Evolutionary conservation across 2,113 vertebrate species (phyloP).

Genomic region (Laticauda laticaudata): DNA sequence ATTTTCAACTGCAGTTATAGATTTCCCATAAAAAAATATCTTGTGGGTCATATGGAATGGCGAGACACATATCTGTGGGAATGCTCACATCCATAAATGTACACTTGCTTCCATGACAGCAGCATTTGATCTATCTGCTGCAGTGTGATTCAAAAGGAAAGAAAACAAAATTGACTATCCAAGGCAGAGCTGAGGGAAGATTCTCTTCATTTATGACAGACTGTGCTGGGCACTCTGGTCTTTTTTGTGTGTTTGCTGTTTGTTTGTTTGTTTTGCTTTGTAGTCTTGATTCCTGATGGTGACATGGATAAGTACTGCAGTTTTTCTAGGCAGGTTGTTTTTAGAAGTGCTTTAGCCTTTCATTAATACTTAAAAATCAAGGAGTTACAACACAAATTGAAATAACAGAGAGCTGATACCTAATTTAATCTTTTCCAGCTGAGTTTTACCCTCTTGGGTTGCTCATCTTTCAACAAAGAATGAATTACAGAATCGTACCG

Average conservation of each 20-base stretch:
- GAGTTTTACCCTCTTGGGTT: constrained; percentile 54
- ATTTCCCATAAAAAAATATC: constrained; percentile 25
- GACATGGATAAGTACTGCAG: not conserved
- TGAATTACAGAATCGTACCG: constrained; percentile 33
- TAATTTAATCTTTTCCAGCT: constrained; percentile 65
- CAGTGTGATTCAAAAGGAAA: not conserved
- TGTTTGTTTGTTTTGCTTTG: not conserved
- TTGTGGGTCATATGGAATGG: not conserved
- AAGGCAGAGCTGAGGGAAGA: constrained; percentile 45
- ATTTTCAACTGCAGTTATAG: constrained; percentile 27
- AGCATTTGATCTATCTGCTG: not conserved
- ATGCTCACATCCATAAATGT: not conserved
- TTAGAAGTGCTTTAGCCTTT: constrained; percentile 44
- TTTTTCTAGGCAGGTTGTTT: not conserved
- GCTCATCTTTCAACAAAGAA: constrained; percentile 58
- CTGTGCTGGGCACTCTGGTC: constrained; percentile 52
- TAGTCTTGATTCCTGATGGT: not conserved
- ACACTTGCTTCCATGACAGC: not conserved
- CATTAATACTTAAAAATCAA: constrained; percentile 60
- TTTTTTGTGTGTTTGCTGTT: not conserved
- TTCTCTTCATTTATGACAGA: constrained; percentile 51
- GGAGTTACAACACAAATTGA: not conserved
- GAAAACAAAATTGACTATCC: constrained; percentile 44
- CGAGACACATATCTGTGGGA: not conserved
- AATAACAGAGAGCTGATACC: constrained; percentile 53